phyloP scores from a whole-genome alignment of 1,140 invertebrate genomes.

The Heliconius melpomene region DNA sequence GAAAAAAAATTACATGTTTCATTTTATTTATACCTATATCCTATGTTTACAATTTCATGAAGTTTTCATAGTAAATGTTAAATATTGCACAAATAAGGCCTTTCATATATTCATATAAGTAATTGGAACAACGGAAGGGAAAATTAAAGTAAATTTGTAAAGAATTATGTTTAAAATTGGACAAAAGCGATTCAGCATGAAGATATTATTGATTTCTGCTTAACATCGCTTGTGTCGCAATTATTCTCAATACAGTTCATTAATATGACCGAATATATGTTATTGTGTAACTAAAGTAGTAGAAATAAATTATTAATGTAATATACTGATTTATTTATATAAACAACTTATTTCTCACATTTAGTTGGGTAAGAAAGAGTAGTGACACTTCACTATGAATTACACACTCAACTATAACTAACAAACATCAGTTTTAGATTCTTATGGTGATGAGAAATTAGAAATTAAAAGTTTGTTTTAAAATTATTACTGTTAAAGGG shows the following conservation, averaged over 20 bases:
- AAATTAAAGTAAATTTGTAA: slow-evolving; percentile 9
- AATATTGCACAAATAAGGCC: not conserved
- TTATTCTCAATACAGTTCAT: not conserved
- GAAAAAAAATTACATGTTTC: slow-evolving; percentile 56
- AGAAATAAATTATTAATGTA: not conserved
- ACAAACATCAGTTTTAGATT: too few relatives aligned
- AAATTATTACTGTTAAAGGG: not conserved
- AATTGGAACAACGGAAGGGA: not conserved
- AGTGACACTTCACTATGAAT: not conserved
- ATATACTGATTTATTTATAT: too few relatives aligned
- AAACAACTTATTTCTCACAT: too few relatives aligned
- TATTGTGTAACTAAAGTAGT: not conserved
- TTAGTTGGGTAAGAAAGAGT: too few relatives aligned
- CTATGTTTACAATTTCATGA: not conserved
- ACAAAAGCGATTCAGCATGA: not conserved
- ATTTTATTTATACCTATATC: slow-evolving; percentile 38
- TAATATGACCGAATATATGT: not conserved
- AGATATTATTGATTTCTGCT: not conserved
- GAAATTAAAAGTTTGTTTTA: not conserved
- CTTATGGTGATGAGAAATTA: not conserved
- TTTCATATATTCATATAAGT: not conserved
- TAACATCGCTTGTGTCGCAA: not conserved
- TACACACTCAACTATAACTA: not conserved
- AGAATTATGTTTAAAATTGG: not conserved
- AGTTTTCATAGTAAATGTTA: not conserved